A percentile compares a stretch with the other conserved stretches of the same genome.
Evolutionary conservation across 2,888 invertebrate species (phyloP).

Genomic region (Eulithis prunata): DNA sequence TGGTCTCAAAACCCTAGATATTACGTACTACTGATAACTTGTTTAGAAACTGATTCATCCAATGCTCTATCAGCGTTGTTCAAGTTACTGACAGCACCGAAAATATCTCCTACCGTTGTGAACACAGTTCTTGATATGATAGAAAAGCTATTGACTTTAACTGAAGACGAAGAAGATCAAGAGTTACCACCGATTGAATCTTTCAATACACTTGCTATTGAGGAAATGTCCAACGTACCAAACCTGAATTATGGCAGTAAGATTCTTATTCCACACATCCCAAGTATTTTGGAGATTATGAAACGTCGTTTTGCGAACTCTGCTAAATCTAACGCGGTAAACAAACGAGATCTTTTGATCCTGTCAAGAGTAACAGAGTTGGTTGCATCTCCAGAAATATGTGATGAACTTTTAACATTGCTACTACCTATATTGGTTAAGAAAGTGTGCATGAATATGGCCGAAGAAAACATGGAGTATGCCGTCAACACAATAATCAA

Average conservation of each 20-base stretch:
- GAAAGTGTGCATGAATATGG: slow-evolving; percentile 84
- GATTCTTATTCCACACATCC: slow-evolving; percentile 89
- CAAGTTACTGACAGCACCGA: slow-evolving; percentile 87
- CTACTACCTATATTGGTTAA: slow-evolving; percentile 89
- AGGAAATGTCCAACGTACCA: slow-evolving; percentile 41
- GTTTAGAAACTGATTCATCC: slow-evolving; percentile 71
- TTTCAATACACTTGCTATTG: slow-evolving; percentile 61
- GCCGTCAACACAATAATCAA: slow-evolving; percentile 90
- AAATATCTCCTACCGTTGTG: slow-evolving; percentile 87
- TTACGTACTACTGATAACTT: slow-evolving; percentile 88
- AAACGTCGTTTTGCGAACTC: slow-evolving; percentile 86
- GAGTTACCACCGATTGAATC: slow-evolving; percentile 69
- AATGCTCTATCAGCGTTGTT: slow-evolving; percentile 88
- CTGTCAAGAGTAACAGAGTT: slow-evolving; percentile 91
- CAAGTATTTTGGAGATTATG: slow-evolving; percentile 88
- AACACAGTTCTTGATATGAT: slow-evolving; percentile 89
- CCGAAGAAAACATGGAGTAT: slow-evolving; percentile 88
- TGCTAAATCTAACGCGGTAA: slow-evolving; percentile 84
- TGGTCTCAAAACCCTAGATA: slow-evolving; percentile 94
- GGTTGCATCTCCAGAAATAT: slow-evolving; percentile 87
- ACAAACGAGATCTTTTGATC: slow-evolving; percentile 88
- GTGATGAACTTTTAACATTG: slow-evolving; percentile 88
- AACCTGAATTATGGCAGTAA: slow-evolving; percentile 89
- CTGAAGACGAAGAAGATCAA: slow-evolving; percentile 84
- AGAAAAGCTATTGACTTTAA: slow-evolving; percentile 88